A percentile compares a stretch with the other conserved stretches of the same genome.
These are phyloP conservation scores for Teleogryllus occipitalis DNA, from an alignment of 1,140 invertebrate genomes.

Conservation along the genomic window DNA sequence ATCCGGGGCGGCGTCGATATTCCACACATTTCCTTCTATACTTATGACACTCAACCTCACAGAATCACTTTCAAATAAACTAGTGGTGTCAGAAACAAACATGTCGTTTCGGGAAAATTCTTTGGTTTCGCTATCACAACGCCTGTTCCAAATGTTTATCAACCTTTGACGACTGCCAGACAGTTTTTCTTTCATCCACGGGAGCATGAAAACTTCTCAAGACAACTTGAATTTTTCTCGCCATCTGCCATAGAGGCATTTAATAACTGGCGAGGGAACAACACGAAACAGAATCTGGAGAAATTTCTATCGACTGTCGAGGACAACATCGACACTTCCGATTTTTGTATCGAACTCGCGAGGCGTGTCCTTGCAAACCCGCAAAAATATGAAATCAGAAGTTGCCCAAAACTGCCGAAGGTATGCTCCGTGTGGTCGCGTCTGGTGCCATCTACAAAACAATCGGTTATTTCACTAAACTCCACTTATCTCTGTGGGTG, in stretches of 20 bases:
- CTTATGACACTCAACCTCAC: conserved; percentile 28
- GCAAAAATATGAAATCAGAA: too few relatives aligned
- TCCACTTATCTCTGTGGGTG: too few relatives aligned
- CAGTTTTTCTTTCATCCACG: conserved; percentile 38
- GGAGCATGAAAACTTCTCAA: conserved; percentile 34
- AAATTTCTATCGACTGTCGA: too few relatives aligned
- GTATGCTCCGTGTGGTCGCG: too few relatives aligned
- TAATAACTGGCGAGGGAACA: not conserved
- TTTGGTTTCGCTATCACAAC: conserved; percentile 21
- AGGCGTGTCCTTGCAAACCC: too few relatives aligned
- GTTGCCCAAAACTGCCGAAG: too few relatives aligned
- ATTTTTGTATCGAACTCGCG: too few relatives aligned
- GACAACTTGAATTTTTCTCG: not conserved
- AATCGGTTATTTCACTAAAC: too few relatives aligned
- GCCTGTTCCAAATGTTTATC: conserved; percentile 33
- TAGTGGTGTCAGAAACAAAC: conserved; percentile 37
- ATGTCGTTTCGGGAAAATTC: conserved; percentile 28
- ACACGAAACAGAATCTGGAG: too few relatives aligned
- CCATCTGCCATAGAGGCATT: not conserved
- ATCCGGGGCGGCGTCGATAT: conserved; percentile 29
- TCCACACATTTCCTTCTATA: conserved; percentile 33
- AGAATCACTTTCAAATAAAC: conserved; percentile 17
- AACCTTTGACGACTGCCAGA: conserved; percentile 36
- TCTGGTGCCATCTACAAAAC: too few relatives aligned
- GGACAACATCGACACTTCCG: too few relatives aligned